A percentile compares a stretch with the other conserved stretches of the same genome.
These are phyloP conservation scores for Plectrocnemia conspersa DNA, from an alignment of 1,140 invertebrate species.

Conservation along the genomic window DNA sequence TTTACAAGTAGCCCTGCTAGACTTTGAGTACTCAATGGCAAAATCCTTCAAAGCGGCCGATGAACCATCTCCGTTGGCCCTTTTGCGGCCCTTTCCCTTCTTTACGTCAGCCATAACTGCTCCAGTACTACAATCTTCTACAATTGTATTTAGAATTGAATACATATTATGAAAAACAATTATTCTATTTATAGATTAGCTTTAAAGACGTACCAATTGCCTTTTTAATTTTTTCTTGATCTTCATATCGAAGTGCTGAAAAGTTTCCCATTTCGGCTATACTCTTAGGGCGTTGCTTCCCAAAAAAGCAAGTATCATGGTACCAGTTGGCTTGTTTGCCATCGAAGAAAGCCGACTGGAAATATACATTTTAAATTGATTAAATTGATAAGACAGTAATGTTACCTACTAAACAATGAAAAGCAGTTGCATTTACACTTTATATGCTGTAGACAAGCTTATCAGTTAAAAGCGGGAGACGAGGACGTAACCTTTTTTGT, in stretches of 20 bases:
- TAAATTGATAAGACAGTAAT: slow-evolving; percentile 13
- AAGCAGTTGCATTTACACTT: no score
- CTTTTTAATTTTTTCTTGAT: slow-evolving; percentile 79
- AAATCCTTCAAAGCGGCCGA: slow-evolving; percentile 61
- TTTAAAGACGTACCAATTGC: slow-evolving; percentile 58
- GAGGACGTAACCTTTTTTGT: no score
- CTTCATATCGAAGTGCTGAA: slow-evolving; percentile 76
- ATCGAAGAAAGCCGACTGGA: slow-evolving; percentile 85
- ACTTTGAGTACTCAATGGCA: slow-evolving; percentile 84
- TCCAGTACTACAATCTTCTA: slow-evolving; percentile 33
- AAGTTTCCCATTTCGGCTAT: slow-evolving; percentile 80
- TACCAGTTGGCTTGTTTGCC: slow-evolving; percentile 87
- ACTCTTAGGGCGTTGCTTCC: slow-evolving; percentile 68
- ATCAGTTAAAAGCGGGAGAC: no score
- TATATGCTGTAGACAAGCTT: no score
- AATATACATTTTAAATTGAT: slow-evolving; percentile 35
- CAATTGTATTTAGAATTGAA: slow-evolving; percentile 1
- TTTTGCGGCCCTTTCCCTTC: slow-evolving; percentile 43
- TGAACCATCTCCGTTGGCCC: slow-evolving; percentile 32
- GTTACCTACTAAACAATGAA: not conserved
- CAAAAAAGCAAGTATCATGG: slow-evolving; percentile 86
- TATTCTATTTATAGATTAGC: not conserved
- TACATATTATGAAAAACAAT: not conserved
- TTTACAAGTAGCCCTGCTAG: slow-evolving; percentile 71
- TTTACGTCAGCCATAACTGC: slow-evolving; percentile 42